Evolutionary conservation across 2,888 invertebrate genomes (phyloP), one percentile per base, ranked within the genome.

Genomic region (Balanococcus diminutus): DNA sequence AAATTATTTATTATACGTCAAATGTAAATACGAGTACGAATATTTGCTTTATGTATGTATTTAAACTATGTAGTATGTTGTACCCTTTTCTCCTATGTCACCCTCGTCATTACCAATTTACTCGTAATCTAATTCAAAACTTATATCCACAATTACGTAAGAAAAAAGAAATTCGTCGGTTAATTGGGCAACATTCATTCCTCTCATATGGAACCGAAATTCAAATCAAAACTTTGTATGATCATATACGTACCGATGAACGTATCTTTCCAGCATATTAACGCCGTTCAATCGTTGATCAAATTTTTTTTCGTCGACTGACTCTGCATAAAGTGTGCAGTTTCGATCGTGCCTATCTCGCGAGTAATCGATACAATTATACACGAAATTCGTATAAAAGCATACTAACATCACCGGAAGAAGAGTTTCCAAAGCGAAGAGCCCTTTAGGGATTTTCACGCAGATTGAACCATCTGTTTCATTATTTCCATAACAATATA

Each of bases 281-380:
- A 56, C 56, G 56, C 8, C n/a, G n/a, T 56, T 56, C 56, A 56
- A 56, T 56, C 56, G 22, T 22, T 56, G 22, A 56, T 56, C 56
- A 22, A 67, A 67, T 67, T 67, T 67, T 67, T 67, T 67, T 16
- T 67, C 67, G 67, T 67, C 16, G 28, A 67, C 28, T 67, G 67
- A 28, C 5, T 67, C 67, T 28, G 3, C 14, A 19, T 25, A 11
- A 67, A 56, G 56, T 56, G 5, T 14, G 2, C 19, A 56, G 56
- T 56, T 56, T 19, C 56, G 56, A 56, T 56, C 56, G 19, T 28
- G 67, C 28, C 28, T 31, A 67, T 67, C 28, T 28, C 28, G 22
- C 22, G 16, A 31, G 67, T 67, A 25, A 67, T 67, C 67, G 25
- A 28, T 67, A 28, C 28, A 67, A 67, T 67, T 67, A 67, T 28